Conservation (phyloP, 2,888 invertebrate species). For the Ochropleura plecta region DNA sequence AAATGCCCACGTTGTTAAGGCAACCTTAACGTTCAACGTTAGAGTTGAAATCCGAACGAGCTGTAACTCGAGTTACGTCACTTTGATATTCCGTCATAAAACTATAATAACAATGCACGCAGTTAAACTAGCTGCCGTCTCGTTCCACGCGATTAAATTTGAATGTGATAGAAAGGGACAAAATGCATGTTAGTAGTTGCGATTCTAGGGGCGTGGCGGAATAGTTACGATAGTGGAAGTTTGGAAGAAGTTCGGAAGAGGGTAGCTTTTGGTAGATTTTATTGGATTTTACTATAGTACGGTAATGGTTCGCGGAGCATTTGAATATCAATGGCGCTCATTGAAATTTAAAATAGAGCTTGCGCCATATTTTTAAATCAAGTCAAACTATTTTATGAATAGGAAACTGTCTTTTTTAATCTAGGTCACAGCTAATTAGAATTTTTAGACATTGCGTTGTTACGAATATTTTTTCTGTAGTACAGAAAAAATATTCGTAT, state of each 20-base stretch:
- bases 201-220: conserved; percentile 79
- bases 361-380: conserved; percentile 31
- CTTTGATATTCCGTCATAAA: conserved; percentile 68
- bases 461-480: no score
- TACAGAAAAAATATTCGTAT: background rate
- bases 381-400: conserved; percentile 33
- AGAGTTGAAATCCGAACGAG: conserved; percentile 54
- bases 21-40: accelerated
- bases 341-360: conserved; percentile 56
- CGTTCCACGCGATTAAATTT: conserved; percentile 70
- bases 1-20: conserved; percentile 20
- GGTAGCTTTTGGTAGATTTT: conserved; percentile 87
- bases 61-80: conserved; percentile 52
- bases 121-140: conserved; percentile 79
- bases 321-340: conserved; percentile 75
- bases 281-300: conserved; percentile 85
- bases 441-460: no score
- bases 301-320: conserved; percentile 72
- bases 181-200: conserved; percentile 67
- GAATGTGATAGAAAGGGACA: conserved; percentile 74
- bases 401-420: conserved; percentile 1
- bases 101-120: conserved; percentile 88
- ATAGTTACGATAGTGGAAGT: conserved; percentile 88
- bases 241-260: conserved; percentile 89
- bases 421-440: background rate